Evolutionary conservation across 2,888 invertebrate genomes (phyloP).

Genomic region (Rutpela maculata): DNA sequence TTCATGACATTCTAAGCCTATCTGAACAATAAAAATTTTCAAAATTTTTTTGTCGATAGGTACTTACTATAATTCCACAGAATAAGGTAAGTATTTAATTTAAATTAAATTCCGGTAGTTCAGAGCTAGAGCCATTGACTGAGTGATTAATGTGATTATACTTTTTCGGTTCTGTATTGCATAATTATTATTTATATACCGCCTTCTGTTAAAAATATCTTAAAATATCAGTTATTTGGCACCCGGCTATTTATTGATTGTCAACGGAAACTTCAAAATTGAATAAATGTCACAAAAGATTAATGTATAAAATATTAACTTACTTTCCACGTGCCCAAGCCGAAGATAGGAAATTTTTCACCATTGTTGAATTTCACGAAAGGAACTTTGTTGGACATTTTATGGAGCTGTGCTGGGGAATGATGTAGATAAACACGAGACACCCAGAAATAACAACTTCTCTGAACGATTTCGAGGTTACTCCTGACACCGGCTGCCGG

Average conservation of each 20-base stretch:
- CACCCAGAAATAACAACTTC: neutral
- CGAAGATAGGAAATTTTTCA: slow-evolving; percentile 73
- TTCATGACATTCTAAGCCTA: too few species aligned
- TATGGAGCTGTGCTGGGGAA: neutral
- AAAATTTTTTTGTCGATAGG: too few species aligned
- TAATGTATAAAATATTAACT: slow-evolving; percentile 6
- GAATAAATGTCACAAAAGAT: neutral
- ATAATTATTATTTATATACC: neutral
- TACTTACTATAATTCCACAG: too few species aligned
- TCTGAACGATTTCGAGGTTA: neutral
- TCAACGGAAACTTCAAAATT: neutral
- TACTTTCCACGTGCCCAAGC: slow-evolving; percentile 70
- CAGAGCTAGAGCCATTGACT: too few species aligned
- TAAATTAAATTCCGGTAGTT: too few species aligned
- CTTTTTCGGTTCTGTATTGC: neutral
- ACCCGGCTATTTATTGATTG: neutral
- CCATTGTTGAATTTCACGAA: slow-evolving; percentile 72
- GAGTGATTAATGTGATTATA: too few species aligned
- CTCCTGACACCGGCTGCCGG: neutral
- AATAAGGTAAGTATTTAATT: too few species aligned
- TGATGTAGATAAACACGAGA: neutral
- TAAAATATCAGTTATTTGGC: neutral
- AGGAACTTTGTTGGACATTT: neutral
- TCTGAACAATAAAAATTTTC: too few species aligned
- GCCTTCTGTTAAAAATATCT: neutral